These are phyloP conservation scores for Hydropsyche betteni DNA, from an alignment of 2,888 invertebrate species.

Conservation along the genomic window DNA sequence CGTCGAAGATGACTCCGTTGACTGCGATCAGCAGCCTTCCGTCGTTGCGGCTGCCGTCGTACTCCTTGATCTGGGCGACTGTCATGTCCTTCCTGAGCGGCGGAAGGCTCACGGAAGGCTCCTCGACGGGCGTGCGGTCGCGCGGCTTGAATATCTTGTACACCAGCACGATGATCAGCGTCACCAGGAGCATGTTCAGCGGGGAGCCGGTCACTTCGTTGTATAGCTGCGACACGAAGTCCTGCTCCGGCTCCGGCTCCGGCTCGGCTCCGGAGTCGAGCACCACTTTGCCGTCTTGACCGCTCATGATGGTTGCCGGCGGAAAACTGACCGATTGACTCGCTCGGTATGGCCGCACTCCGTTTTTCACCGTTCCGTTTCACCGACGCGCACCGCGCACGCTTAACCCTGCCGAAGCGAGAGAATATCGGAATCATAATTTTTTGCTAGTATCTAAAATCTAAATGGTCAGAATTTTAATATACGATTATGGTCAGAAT, in stretches of 20 bases:
- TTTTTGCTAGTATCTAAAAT: too few species aligned
- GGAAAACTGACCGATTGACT: background rate
- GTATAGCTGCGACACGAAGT: slow-evolving; percentile 58
- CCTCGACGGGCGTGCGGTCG: slow-evolving; percentile 57
- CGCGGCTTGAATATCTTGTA: slow-evolving; percentile 71
- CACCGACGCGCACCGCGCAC: background rate
- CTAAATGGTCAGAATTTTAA: too few species aligned
- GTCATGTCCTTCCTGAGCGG: slow-evolving; percentile 91
- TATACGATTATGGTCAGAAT: too few species aligned
- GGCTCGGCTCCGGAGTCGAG: background rate
- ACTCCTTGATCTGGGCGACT: slow-evolving; percentile 83
- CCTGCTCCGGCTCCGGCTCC: slow-evolving; percentile 51
- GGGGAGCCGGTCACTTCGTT: slow-evolving; percentile 71
- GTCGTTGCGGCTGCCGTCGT: slow-evolving; percentile 86
- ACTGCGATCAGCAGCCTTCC: slow-evolving; percentile 91
- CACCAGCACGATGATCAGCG: slow-evolving; percentile 70
- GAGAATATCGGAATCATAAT: too few species aligned
- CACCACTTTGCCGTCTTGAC: background rate
- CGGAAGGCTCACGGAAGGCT: slow-evolving; percentile 71
- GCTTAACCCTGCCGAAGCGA: too few species aligned
- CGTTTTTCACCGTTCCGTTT: background rate
- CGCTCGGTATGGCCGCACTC: background rate
- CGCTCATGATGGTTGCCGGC: background rate
- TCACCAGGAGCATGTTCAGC: slow-evolving; percentile 71
- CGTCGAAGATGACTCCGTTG: slow-evolving; percentile 95